Evolutionary conservation across 2,113 vertebrate species (phyloP).

Genomic region (Dicaeum eximium): DNA sequence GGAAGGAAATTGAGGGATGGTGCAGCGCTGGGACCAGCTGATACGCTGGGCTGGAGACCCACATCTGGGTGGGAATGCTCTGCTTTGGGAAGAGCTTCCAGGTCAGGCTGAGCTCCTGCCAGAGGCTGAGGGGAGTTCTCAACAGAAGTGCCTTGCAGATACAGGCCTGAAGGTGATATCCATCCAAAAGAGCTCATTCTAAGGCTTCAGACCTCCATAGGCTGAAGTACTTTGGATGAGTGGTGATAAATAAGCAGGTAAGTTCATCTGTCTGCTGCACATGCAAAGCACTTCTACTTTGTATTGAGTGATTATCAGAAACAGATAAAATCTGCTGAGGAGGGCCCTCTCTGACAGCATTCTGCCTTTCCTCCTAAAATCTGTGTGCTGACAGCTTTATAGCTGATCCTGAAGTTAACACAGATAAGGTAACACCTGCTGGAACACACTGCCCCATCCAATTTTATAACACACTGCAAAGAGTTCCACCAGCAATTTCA

Average conservation of each 20-base stretch:
- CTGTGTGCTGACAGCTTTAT: neutral
- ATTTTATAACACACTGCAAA: neutral
- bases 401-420: neutral
- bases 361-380: neutral
- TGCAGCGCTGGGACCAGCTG: neutral
- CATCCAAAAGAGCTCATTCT: neutral
- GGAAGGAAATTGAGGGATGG: rapidly evolving
- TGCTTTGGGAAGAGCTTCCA: neutral
- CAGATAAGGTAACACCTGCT: neutral
- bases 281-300: neutral
- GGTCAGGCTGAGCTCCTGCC: neutral
- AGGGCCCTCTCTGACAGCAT: neutral
- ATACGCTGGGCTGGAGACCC: neutral
- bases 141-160: neutral
- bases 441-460: neutral
- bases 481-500: neutral
- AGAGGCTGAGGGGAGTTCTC: neutral
- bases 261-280: neutral
- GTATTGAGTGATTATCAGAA: neutral
- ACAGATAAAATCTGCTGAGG: neutral
- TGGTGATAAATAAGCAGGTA: neutral
- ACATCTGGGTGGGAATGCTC: rapidly evolving
- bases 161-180: neutral
- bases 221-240: neutral
- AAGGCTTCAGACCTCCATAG: neutral